These are phyloP conservation scores for Cosmopolites sordidus DNA, from an alignment of 2,888 invertebrate species.

Conservation along the genomic window DNA sequence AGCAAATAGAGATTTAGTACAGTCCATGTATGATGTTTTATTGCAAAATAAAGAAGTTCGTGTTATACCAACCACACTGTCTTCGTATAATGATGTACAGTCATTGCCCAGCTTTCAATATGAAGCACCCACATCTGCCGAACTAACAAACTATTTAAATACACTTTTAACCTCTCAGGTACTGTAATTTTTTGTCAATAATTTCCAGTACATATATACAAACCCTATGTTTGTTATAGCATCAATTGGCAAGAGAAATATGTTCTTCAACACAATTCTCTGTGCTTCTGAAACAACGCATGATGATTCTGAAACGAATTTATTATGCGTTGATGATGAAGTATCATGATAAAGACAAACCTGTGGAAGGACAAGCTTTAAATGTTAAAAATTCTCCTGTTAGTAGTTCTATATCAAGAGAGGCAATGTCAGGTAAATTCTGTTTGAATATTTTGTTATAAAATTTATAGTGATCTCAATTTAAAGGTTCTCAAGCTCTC, in stretches of 20 bases:
- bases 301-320: conserved; percentile 55
- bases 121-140: conserved; percentile 48
- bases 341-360: conserved; percentile 52
- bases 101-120: conserved; percentile 53
- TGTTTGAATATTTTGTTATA: background rate
- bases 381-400: conserved; percentile 23
- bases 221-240: conserved; percentile 24
- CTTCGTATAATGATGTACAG: conserved; percentile 44
- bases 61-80: conserved; percentile 39
- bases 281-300: conserved; percentile 52
- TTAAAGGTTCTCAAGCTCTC: conserved; percentile 52
- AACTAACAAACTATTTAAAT: conserved; percentile 54
- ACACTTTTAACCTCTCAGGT: conserved; percentile 51
- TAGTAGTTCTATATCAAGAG: conserved; percentile 28
- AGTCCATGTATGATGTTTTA: conserved; percentile 53
- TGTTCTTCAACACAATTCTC: conserved; percentile 58
- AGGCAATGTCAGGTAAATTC: conserved; percentile 27
- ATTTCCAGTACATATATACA: background rate
- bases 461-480: background rate
- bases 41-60: conserved; percentile 53
- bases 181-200: too few species aligned
- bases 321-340: conserved; percentile 55
- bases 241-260: conserved; percentile 53
- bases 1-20: conserved; percentile 52
- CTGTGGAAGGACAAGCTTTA: conserved; percentile 7